These are phyloP conservation scores for Camponotus vicinus DNA, from an alignment of 1,140 invertebrate genomes.

Conservation along the genomic window DNA sequence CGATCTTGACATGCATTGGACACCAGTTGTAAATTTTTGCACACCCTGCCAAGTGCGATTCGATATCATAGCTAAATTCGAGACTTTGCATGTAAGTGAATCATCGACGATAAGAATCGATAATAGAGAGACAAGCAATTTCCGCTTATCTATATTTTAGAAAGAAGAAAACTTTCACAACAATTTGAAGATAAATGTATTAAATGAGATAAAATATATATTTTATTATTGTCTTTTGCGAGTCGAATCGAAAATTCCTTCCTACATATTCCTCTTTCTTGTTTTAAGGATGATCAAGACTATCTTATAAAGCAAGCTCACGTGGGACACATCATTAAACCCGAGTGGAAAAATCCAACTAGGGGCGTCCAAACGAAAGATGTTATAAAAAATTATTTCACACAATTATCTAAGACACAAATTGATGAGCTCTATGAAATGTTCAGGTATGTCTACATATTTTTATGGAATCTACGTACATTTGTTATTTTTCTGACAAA, in stretches of 20 bases:
- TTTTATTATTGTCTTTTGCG: not conserved
- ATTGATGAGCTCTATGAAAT: constrained; percentile 92
- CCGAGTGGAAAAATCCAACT: constrained; percentile 93
- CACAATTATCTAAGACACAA: constrained; percentile 91
- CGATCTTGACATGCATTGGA: constrained; percentile 96
- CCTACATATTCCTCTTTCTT: constrained; percentile 41
- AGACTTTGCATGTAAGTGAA: constrained; percentile 90
- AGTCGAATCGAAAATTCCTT: not conserved
- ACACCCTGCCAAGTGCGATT: constrained; percentile 96
- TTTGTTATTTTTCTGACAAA: not conserved
- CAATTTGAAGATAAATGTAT: not conserved
- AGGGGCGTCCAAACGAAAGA: constrained; percentile 90
- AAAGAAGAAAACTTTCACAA: constrained; percentile 5
- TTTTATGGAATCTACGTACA: not conserved
- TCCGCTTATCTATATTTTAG: constrained; percentile 4
- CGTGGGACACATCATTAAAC: constrained; percentile 91
- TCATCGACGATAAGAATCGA: not conserved
- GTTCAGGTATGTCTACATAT: constrained; percentile 88
- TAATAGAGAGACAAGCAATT: constrained; percentile 2
- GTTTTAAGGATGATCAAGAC: constrained; percentile 92
- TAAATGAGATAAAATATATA: not conserved
- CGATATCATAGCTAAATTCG: constrained; percentile 95
- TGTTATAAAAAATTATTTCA: constrained; percentile 91
- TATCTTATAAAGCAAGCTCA: constrained; percentile 92
- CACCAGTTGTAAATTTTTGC: constrained; percentile 94